Evolutionary conservation across 2,888 invertebrate genomes (phyloP), one percentile per base, ranked within the genome.

Genomic region (Epiblema foenella): DNA sequence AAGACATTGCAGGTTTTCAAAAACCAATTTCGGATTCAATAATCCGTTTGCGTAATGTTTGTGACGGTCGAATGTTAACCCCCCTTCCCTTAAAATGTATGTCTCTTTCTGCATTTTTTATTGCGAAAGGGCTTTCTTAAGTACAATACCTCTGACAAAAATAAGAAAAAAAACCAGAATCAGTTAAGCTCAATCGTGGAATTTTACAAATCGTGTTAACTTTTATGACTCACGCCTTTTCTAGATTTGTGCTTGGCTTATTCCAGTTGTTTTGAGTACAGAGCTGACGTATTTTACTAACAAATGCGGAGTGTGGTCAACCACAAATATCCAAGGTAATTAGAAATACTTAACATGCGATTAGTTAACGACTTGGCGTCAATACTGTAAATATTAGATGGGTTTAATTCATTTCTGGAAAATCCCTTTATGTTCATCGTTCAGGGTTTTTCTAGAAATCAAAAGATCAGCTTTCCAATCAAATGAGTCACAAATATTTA

Each of bases 321-420:
- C 70, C 70, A 37, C 70, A 59, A 70, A 70, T 59, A 5, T 15
- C 46, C 7, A 0, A 54, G 3, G 33, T 18, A 37, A 65, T 70
- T 66, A 65, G 24, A 54, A 46, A 33, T 4, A 8, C 18, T 17
- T 42, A 11, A 54, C 24, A 20, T 52, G 20, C 15, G 37, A 64
- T 12, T 42, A 33, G 4, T 18, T 66, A 60, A 60, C 17, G 64
- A 65, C 46, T 56, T 33, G 2, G 4, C 52, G 7, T 39, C 39
- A 60, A 54, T 15, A 54, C 29, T 33, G 20, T 60, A 24, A 68
- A 49, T 62, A 29, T 62, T 68, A 56, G 24, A 37, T 37, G 20
- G 2, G 20, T 20, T 15, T 39, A 33, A 17, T 18, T 11, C 24
- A 39, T 68, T 68, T 62, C 46, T 33, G 18, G 60, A 56, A 68